phyloP scores from a whole-genome alignment of 2,888 invertebrate species.

The Eupelmus urozonus region DNA sequence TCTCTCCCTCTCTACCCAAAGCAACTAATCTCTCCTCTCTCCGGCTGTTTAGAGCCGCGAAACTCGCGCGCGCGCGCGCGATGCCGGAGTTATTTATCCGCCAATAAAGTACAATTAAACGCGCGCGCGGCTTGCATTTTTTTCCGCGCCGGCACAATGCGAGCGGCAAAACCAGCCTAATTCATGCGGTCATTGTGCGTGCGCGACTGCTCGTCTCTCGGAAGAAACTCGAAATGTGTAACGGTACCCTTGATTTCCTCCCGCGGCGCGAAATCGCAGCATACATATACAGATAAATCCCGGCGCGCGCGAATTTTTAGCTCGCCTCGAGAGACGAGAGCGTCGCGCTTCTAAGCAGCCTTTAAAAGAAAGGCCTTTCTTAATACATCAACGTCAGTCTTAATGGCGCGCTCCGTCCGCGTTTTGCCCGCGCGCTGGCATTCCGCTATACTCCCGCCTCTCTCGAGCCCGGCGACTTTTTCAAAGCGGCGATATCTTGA shows the following conservation, averaged over 20 bases:
- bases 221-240: constrained; percentile 22
- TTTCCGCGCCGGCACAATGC: background rate
- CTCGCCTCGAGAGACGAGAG: too few species aligned
- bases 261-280: background rate
- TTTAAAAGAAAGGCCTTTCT: constrained; percentile 30
- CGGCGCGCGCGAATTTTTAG: background rate
- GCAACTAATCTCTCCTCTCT: background rate
- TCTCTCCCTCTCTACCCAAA: background rate
- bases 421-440: background rate
- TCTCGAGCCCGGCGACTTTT: background rate
- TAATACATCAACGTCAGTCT: constrained; percentile 38
- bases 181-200: constrained; percentile 21
- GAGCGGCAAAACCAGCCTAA: background rate
- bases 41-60: constrained; percentile 1
- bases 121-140: background rate
- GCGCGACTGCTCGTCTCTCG: background rate
- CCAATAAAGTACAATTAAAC: constrained; percentile 43
- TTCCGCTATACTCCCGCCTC: background rate
- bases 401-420: constrained; percentile 32
- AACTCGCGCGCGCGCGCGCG: background rate
- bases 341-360: constrained; percentile 12
- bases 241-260: constrained; percentile 20
- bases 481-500: constrained; percentile 28
- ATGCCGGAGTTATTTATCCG: constrained; percentile 30
- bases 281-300: background rate